phyloP scores from a whole-genome alignment of 2,797 vertebrate species.

The Glossophaga mutica region DNA sequence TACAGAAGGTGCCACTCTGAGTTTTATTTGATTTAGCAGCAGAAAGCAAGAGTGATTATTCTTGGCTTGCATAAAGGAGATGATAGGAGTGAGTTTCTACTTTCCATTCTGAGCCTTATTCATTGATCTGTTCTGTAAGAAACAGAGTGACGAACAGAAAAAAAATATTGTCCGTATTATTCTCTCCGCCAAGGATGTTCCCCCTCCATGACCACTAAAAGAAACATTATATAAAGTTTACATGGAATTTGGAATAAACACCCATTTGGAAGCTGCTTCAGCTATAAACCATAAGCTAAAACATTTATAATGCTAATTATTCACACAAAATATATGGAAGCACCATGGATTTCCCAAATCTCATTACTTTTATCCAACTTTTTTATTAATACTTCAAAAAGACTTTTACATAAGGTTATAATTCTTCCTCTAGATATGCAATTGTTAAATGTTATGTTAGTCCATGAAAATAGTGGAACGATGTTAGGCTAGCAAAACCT shows the following conservation, averaged over 20 bases:
- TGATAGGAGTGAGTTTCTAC: neutral
- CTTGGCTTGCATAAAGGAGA: neutral
- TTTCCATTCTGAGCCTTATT: neutral
- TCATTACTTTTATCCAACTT: neutral
- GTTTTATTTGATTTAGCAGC: neutral
- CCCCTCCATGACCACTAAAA: neutral
- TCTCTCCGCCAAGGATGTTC: neutral
- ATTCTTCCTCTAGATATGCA: neutral
- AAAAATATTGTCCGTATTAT: neutral
- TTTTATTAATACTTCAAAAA: conserved; percentile 9
- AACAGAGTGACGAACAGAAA: neutral
- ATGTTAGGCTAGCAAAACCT: neutral
- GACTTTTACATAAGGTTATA: neutral
- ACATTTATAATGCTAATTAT: neutral
- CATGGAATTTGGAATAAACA: neutral
- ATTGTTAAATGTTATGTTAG: neutral
- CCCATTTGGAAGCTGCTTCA: neutral
- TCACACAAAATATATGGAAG: neutral
- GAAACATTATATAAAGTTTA: neutral
- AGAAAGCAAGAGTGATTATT: neutral
- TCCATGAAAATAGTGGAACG: neutral
- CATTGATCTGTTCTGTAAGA: neutral
- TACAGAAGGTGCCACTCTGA: neutral
- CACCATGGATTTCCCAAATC: neutral
- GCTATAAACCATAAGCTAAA: conserved; percentile 4